Evolutionary conservation across 2,113 vertebrate genomes (phyloP).

Genomic region (Craseonycteris thonglongyai): DNA sequence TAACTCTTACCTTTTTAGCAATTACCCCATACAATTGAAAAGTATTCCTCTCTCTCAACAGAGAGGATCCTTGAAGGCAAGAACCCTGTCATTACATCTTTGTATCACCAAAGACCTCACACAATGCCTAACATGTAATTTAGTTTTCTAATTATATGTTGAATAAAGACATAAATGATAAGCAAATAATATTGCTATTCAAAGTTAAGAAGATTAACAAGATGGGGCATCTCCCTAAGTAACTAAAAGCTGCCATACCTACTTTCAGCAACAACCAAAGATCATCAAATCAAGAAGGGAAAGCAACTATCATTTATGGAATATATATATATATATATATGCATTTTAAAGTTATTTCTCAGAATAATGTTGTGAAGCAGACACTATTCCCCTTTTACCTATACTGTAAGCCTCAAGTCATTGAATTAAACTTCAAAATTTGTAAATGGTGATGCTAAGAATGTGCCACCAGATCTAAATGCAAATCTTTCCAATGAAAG

Average conservation of each 20-base stretch:
- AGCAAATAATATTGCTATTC: neutral
- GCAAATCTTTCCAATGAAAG: neutral
- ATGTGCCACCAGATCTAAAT: neutral
- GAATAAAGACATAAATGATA: constrained; percentile 1
- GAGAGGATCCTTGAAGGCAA: neutral
- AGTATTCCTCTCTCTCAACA: neutral
- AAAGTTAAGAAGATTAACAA: neutral
- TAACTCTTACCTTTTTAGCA: neutral
- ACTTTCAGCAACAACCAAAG: neutral
- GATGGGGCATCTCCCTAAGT: neutral
- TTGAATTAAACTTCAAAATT: neutral
- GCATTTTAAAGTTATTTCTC: neutral
- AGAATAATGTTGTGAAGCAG: neutral
- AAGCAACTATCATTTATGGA: neutral
- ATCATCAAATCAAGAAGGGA: neutral
- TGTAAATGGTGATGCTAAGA: neutral
- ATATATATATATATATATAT: neutral
- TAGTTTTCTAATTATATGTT: neutral
- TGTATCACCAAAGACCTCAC: neutral
- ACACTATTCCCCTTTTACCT: neutral
- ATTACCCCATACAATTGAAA: neutral
- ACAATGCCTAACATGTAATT: neutral
- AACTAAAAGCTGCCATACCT: neutral
- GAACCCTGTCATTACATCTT: neutral
- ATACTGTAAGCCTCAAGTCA: neutral